A percentile compares a stretch with the other conserved stretches of the same genome.
Conservation (phyloP, 2,797 vertebrate species). For the Coccyzus lansbergi region DNA sequence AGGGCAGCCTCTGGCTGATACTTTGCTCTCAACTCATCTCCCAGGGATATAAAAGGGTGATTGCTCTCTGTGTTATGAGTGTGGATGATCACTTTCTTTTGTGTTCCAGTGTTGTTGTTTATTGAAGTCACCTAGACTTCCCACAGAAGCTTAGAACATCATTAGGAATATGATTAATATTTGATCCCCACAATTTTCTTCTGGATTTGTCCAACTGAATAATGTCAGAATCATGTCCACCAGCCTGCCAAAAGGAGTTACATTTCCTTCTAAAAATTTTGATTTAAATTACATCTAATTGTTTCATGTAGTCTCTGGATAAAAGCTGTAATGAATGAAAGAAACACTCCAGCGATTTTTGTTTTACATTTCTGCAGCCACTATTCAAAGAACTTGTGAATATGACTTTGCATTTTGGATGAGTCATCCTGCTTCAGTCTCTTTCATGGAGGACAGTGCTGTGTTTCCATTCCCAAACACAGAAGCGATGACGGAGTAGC, state of each 20-base stretch:
- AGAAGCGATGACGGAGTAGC: background rate
- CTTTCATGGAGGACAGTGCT: background rate
- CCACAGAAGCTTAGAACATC: background rate
- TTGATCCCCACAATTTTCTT: background rate
- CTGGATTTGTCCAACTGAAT: background rate
- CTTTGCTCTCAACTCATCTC: background rate
- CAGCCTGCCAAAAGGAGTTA: background rate
- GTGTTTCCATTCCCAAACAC: background rate
- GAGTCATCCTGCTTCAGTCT: slow-evolving; percentile 27
- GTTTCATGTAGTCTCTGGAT: background rate
- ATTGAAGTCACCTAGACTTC: background rate
- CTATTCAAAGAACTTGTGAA: slow-evolving; percentile 13
- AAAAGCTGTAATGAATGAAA: slow-evolving; percentile 21
- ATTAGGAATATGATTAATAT: background rate
- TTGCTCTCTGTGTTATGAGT: background rate
- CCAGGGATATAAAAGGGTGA: background rate
- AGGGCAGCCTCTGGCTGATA: background rate
- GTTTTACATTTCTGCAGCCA: background rate
- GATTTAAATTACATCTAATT: background rate
- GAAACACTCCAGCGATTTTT: slow-evolving; percentile 25
- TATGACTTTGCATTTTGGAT: slow-evolving; percentile 5
- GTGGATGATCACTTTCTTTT: background rate
- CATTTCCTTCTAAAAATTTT: background rate
- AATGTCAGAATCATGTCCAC: background rate
- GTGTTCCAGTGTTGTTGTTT: background rate